Base-by-base conservation (phyloP, 1,140 invertebrate species). In the Magallana ariakensis region DNA sequence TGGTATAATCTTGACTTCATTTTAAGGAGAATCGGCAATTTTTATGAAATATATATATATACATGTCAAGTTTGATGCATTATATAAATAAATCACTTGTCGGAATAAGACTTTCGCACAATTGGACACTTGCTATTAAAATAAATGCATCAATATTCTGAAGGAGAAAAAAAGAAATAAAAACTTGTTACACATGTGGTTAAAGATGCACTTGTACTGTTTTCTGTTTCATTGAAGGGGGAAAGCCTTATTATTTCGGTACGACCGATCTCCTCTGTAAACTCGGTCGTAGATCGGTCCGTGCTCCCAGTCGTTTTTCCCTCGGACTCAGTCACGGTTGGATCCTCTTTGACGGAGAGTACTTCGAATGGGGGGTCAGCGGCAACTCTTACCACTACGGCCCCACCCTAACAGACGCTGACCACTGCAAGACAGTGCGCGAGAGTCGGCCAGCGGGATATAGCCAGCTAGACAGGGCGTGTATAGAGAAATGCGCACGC, bases 171-270 rank as follows among this genome's bases (percentile, higher is more conserved):
- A 33, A 46, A 46, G n/a, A 46, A 4, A 46, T 46, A 46, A 46
- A 46, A 46, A 46, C 33, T 46, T 46, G 5, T 46, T 4, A 46
- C 33, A 46, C 33, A 46, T 46, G 33, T 46, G 33, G 33, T 46
- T 46, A 46, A 46, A 46, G 33, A 0, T 46, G 2, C 5, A 46
- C n/a, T 46, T 46, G 33, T 46, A 46, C 33, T 46, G 3, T 46
- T 46, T 46, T 46, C 33, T 46, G 5, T 46, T 46, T 46, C 33
- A 46, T 46, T 46, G 33, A 58, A 70, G 80, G 60, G 26, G 60
- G 60, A 26, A 83, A 87, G 13, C 85, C 85, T 58, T 85, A 80
- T 46, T 81, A 85, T 13, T 85, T 85, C 46, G 85, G 85, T 8
- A 85, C 85, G 22, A 81, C 85, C 15, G 53, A 57, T 56, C 33